Base-by-base conservation (phyloP, 1,140 invertebrate species). In the Parasteatoda tepidariorum region DNA sequence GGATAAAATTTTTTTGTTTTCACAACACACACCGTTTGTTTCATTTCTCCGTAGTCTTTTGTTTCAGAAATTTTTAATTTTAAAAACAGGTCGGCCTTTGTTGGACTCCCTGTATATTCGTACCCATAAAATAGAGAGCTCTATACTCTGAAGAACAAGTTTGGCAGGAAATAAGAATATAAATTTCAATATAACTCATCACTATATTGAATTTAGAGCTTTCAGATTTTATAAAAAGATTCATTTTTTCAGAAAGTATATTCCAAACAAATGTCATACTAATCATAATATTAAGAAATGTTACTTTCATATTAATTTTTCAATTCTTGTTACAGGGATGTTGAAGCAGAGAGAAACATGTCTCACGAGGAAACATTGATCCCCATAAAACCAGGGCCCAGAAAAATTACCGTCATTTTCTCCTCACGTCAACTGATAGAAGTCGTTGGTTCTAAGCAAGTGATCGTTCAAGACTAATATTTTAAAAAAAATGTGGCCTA, bases 391-490 rank as follows among this genome's bases (percentile, higher is more conserved):
- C 90, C 91, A 0, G 95, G 95, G 0, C 91, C 92, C 24, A 92
- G 93, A 82, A 94, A 94, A 6, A 92, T 97, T 78, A 92, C 92
- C 34, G 94, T 93, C 1, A 95, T 95, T 87, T 97, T 97, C 87
- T 91, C 90, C 55, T 95, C 93, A 3, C 94, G 93, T 79, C 94
- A 96, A 88, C 89, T 97, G 59, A 92, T 93, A 61, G 95, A 96
- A 87, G 93, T 96, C 0, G 94, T 96, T 87, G 95, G 95, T 11
- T 95, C 83, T 18, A 86, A 85, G 26, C 57, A 79, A 76, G 59
- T 86, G 18, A 34, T 73, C 4, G 66, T 83, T 26, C 22, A 73
- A 54, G 81, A 83, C 67, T 83, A 74, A 62, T n/a, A n/a, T n/a
- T n/a, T n/a, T n/a, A n/a, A n/a, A n/a, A n/a, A n/a, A n/a, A n/a